phyloP scores from a whole-genome alignment of 2,797 vertebrate species.

The Odontamblyopus lacepedii region DNA sequence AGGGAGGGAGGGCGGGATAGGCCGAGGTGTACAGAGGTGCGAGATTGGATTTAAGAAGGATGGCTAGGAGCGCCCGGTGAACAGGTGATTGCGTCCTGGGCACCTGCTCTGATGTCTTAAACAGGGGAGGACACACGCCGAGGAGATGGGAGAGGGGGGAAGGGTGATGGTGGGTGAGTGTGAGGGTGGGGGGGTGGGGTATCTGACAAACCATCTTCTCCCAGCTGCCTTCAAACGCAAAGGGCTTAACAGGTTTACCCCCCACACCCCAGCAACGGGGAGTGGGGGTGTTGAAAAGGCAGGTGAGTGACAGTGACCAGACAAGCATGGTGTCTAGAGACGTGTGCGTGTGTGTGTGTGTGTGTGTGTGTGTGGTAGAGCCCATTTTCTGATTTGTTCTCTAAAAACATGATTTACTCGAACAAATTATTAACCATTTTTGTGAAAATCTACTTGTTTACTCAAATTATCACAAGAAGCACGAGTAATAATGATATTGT shows the following conservation, averaged over 20 bases:
- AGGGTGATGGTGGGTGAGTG: constrained; percentile 20
- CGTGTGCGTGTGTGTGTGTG: not conserved
- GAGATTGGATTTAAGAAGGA: constrained; percentile 44
- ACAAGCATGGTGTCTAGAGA: constrained; percentile 8
- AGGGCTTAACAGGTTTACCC: constrained; percentile 36
- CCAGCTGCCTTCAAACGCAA: constrained; percentile 26
- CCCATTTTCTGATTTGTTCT: not conserved
- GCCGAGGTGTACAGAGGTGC: constrained; percentile 20
- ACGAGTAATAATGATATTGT: too few relatives aligned
- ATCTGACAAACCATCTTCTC: constrained; percentile 49
- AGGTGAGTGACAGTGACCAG: constrained; percentile 11
- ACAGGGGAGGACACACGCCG: constrained; percentile 32
- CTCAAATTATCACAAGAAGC: too few relatives aligned
- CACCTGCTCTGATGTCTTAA: constrained; percentile 40
- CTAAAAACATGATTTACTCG: not conserved
- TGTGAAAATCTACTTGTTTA: too few relatives aligned
- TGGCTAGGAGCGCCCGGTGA: constrained; percentile 29
- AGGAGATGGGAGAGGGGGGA: constrained; percentile 37
- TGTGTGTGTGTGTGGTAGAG: not conserved
- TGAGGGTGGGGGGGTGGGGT: not conserved
- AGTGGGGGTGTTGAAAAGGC: not conserved
- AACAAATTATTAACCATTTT: too few relatives aligned
- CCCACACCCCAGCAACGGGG: constrained; percentile 6
- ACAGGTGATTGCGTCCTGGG: constrained; percentile 32
- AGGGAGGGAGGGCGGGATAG: constrained; percentile 13